Evolutionary conservation across 2,888 invertebrate genomes (phyloP), one percentile per base, ranked within the genome.

Genomic region (Atethmia centrago): DNA sequence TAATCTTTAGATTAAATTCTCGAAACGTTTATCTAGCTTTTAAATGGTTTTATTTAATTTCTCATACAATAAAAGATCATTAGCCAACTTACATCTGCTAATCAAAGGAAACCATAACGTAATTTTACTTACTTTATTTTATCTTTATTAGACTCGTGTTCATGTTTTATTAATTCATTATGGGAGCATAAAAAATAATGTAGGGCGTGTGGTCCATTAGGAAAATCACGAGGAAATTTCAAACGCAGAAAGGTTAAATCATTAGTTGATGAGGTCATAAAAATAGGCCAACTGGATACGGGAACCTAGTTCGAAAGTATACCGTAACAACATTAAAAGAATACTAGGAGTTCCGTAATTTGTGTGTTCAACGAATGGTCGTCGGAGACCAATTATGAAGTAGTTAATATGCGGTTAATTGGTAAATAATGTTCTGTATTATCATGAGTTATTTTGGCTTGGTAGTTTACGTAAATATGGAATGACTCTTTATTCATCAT

Each of bases 221-320:
- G 64, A 70, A 74, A 86, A 85, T 85, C 85, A 84, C 82, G 67
- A 72, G 63, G 66, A 74, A 72, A 76, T 71, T 86, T 74, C 75
- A 72, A 68, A 73, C 75, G 74, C 80, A 78, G 74, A 79, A 69
- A 73, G 77, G 73, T 78, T 83, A 76, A 79, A 85, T 85, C 86
- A 86, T 86, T 86, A 86, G 85, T 71, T 81, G 78, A 86, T 86
- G 86, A 82, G 85, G 83, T 85, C 83, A 74, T 85, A 83, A 77
- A 86, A 77, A 77, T 79, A 78, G 79, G 85, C 58, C 81, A 86
- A 66, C 67, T 77, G 59, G 56, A 77, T 77, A 70, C 62, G 31
- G 25, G 53, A 69, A 63, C 58, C 53, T n/a, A 51, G 45, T 42
- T 65, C 12, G 47, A 64, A 65, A 67, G 69, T 71, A 47, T 71